Evolutionary conservation across 2,113 vertebrate species (phyloP).

Genomic region (Corydoras maculifer): DNA sequence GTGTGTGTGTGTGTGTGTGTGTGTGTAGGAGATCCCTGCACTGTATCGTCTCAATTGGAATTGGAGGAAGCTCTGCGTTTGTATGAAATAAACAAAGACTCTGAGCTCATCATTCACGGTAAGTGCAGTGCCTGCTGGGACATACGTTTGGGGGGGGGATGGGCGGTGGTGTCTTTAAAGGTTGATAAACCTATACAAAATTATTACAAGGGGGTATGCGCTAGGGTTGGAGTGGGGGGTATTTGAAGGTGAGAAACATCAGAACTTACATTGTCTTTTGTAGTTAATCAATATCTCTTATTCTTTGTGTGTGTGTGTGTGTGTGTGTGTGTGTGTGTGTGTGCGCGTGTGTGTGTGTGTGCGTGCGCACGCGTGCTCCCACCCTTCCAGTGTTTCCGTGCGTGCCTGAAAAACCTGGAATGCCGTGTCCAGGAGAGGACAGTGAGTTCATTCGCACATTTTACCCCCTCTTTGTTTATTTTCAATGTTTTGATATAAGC

Average conservation of each 20-base stretch:
- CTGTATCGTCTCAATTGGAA: constrained; percentile 95
- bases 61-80: constrained; percentile 93
- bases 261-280: no score
- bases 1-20: constrained; percentile 17
- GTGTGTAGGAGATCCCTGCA: constrained; percentile 88
- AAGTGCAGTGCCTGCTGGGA: constrained; percentile 24
- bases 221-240: no score
- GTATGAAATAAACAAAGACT: constrained; percentile 98
- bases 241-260: no score
- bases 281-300: no score
- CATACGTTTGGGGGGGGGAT: background rate
- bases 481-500: no score
- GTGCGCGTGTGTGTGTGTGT: no score
- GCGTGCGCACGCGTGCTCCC: constrained; percentile 2
- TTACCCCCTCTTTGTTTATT: no score
- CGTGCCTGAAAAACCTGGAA: constrained; percentile 90
- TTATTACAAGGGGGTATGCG: no score
- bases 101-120: constrained; percentile 96
- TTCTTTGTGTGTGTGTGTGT: no score
- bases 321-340: no score
- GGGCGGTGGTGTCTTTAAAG: background rate
- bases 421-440: constrained; percentile 96
- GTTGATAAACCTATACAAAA: background rate
- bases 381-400: constrained; percentile 83
- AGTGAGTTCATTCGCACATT: constrained; percentile 68